Base-by-base conservation (phyloP, 2,113 vertebrate species). In the Brevimyrus niger region DNA sequence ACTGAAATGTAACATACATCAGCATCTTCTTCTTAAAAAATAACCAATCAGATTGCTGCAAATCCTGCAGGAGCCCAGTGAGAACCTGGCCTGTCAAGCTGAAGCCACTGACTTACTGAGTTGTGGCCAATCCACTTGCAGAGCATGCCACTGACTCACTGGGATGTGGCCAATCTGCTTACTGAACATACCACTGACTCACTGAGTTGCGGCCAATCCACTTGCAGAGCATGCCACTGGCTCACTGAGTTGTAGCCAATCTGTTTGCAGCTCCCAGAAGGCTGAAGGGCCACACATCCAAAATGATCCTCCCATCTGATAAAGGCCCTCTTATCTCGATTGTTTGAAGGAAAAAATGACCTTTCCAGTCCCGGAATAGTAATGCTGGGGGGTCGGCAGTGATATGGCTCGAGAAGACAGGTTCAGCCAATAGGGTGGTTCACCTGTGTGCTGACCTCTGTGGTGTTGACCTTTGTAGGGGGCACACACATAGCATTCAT, bases 341-440 rank as follows among this genome's bases (percentile, higher is more conserved):
- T 69, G 47, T 31, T 92, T 86, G 9, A 88, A 91, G 89, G 89
- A 50, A 61, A 86, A 73, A 88, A 83, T 91, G 91, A 93, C 92
- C 93, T 93, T 92, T 93, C 80, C 46, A 42, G 85, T 89, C 91
- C 88, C 69, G 92, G 92, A 94, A 93, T 93, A 94, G 93, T 88
- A 91, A 89, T 85, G 89, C 94, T 91, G 61, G 90, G 87, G 91
- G 89, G 90, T 91, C 91, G 89, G 91, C 89, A 89, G 89, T 89
- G 87, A 4, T 89, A 92, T 90, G 87, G 92, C 90, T 90, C 89
- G 10, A 55, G 86, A 51, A 90, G 53, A 82, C 86, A 1, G 50
- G 86, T 90, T 90, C 5, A 9, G 92, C 35, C 50, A 87, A 87
- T 23, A 61, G 85, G 65, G 46, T 35, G 61, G 46, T 47, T 50